phyloP scores from a whole-genome alignment of 2,797 vertebrate species.

The Danio tinwini region DNA sequence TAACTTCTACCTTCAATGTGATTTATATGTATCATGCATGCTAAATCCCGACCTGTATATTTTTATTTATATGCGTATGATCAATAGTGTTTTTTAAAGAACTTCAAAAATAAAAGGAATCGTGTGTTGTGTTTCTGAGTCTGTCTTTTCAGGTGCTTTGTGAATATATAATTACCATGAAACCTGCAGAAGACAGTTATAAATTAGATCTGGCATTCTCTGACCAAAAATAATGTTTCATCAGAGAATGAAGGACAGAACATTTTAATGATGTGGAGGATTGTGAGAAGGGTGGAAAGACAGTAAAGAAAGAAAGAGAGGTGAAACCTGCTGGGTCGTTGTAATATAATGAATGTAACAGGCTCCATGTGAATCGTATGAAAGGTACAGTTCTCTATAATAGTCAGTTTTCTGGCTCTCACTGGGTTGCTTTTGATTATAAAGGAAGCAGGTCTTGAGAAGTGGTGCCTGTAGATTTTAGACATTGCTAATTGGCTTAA shows the following conservation, averaged over 20 bases:
- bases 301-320: constrained; percentile 11
- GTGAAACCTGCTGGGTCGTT: constrained; percentile 28
- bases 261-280: constrained; percentile 47
- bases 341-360: constrained; percentile 54
- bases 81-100: background rate
- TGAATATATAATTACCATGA: constrained; percentile 56
- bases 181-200: constrained; percentile 43
- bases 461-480: constrained; percentile 39
- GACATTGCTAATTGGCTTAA: constrained; percentile 53
- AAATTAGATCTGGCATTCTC: constrained; percentile 32
- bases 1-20: constrained; percentile 1
- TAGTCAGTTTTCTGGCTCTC: constrained; percentile 28
- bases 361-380: constrained; percentile 36
- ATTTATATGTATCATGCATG: constrained; percentile 9
- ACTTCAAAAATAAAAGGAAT: background rate
- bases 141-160: constrained; percentile 31
- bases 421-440: constrained; percentile 45
- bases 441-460: constrained; percentile 11
- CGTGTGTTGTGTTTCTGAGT: constrained; percentile 1
- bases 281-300: constrained; percentile 18
- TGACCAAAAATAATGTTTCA: constrained; percentile 34
- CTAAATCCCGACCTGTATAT: constrained; percentile 1
- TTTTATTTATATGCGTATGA: background rate
- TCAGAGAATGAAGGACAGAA: constrained; percentile 45
- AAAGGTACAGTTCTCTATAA: constrained; percentile 32